phyloP scores from a whole-genome alignment of 1,140 invertebrate species.

The Drosophila novamexicana region DNA sequence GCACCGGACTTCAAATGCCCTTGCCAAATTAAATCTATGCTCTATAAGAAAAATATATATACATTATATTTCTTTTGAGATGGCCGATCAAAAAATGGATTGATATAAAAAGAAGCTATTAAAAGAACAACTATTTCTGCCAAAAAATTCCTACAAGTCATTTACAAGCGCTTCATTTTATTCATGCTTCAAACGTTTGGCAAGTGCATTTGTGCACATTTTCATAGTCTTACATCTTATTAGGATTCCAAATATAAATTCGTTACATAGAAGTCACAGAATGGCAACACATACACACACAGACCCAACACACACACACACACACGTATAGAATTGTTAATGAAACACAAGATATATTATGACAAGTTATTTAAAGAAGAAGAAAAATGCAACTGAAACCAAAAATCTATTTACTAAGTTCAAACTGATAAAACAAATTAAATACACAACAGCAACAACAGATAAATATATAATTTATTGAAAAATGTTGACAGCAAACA shows the following conservation, averaged over 20 bases:
- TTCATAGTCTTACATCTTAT: constrained; percentile 46
- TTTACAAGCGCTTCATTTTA: neutral
- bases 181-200: constrained; percentile 1
- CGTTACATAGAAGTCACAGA: constrained; percentile 48
- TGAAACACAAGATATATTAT: constrained; percentile 72
- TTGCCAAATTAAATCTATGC: constrained; percentile 18
- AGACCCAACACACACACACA: constrained; percentile 8
- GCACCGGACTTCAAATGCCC: constrained; percentile 43
- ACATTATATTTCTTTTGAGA: neutral
- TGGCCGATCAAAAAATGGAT: neutral
- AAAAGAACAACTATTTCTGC: neutral
- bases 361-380: constrained; percentile 69
- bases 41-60: neutral
- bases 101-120: neutral
- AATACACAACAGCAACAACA: constrained; percentile 67
- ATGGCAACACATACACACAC: constrained; percentile 25
- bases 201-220: constrained; percentile 43
- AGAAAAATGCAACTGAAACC: constrained; percentile 39
- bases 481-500: constrained; percentile 60
- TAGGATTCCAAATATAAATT: constrained; percentile 62
- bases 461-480: constrained; percentile 76
- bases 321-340: constrained; percentile 68
- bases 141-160: neutral
- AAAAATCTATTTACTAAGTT: constrained; percentile 70
- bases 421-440: constrained; percentile 62